Percentiles rank a stretch among this genome's conserved stretches.
Evolutionary conservation across 1,140 invertebrate species (phyloP).

Genomic region (Gryon sp.): DNA sequence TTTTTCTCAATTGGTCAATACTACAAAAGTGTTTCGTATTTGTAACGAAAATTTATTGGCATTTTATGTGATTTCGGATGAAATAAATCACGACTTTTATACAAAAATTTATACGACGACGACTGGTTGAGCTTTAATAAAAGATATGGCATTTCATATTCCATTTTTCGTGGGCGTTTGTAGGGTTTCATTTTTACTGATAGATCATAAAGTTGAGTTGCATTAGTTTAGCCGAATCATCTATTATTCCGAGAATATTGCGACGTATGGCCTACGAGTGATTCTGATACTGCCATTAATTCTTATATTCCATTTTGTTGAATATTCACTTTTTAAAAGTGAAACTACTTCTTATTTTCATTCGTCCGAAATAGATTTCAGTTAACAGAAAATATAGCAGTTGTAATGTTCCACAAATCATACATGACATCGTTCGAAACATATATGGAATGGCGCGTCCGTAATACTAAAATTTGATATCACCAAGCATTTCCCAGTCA

Average conservation of each 20-base stretch:
- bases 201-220: conserved; percentile 29
- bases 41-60: conserved; percentile 41
- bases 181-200: conserved; percentile 18
- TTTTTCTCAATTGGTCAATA: conserved; percentile 22
- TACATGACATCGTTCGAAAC: too few relatives aligned
- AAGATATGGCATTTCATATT: conserved; percentile 40
- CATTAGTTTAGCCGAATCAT: conserved; percentile 18
- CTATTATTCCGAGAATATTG: conserved; percentile 30
- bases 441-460: too few relatives aligned
- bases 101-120: conserved; percentile 43
- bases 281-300: conserved; percentile 25
- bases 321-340: neutral
- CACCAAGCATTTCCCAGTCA: too few relatives aligned
- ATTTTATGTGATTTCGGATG: conserved; percentile 25
- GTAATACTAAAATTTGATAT: too few relatives aligned
- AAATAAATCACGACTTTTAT: conserved; percentile 39
- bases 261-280: conserved; percentile 8
- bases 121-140: conserved; percentile 37
- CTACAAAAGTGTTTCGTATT: conserved; percentile 20
- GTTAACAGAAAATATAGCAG: too few relatives aligned
- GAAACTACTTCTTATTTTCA: too few relatives aligned
- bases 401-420: too few relatives aligned
- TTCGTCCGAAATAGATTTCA: too few relatives aligned
- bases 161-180: conserved; percentile 21
- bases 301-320: conserved; percentile 12